Evolutionary conservation across 2,888 invertebrate species (phyloP).

Genomic region (Cheilosia grossa): DNA sequence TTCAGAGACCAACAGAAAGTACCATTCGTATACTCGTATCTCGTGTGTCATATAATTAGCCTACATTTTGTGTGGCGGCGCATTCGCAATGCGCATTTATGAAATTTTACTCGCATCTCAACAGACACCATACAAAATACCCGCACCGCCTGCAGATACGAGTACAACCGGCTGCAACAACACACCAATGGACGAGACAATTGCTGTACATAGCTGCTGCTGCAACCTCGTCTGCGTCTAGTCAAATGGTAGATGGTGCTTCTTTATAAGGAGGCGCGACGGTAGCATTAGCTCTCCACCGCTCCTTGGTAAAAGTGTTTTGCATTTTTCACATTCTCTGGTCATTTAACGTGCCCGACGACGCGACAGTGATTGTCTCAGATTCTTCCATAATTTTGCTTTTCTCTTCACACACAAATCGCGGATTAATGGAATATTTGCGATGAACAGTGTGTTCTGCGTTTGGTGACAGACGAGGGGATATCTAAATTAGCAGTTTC

Average conservation of each 20-base stretch:
- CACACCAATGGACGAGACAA: conserved; percentile 52
- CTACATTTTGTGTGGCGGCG: conserved; percentile 53
- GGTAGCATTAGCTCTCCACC: background rate
- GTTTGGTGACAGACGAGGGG: conserved; percentile 13
- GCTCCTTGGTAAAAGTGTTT: conserved; percentile 40
- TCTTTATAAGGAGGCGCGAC: conserved; percentile 22
- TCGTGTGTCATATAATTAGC: conserved; percentile 67
- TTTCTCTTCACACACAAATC: conserved; percentile 65
- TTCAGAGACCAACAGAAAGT: conserved; percentile 26
- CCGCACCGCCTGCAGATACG: conserved; percentile 51
- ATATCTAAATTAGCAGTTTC: conserved; percentile 52
- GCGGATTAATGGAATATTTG: conserved; percentile 58
- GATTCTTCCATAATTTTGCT: conserved; percentile 61
- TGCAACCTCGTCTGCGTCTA: background rate
- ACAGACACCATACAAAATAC: conserved; percentile 39
- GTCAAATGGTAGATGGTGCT: conserved; percentile 10
- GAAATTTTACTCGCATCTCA: conserved; percentile 22
- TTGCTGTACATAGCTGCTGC: conserved; percentile 14
- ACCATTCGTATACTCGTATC: conserved; percentile 7
- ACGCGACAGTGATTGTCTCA: conserved; percentile 29
- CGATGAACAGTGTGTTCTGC: conserved; percentile 3
- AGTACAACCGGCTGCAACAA: conserved; percentile 35
- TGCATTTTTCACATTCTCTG: conserved; percentile 63
- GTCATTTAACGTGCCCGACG: conserved; percentile 13
- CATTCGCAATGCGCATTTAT: conserved; percentile 34